These are phyloP conservation scores for Reticulitermes lucifugus DNA, from an alignment of 2,888 invertebrate genomes.

Conservation along the genomic window DNA sequence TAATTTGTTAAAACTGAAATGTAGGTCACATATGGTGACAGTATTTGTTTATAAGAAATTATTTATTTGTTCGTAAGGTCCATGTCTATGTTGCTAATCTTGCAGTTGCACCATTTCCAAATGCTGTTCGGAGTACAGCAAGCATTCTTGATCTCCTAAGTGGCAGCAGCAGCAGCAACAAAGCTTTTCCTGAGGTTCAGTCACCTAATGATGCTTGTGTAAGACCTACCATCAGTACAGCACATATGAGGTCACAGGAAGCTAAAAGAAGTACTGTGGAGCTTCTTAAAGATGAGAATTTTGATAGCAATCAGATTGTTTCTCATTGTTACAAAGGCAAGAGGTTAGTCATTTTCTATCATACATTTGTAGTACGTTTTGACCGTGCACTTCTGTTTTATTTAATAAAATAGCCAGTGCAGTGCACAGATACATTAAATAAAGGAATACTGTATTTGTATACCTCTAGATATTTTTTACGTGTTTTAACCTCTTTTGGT, in stretches of 20 bases:
- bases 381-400: too few relatives aligned
- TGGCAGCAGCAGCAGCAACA: neutral
- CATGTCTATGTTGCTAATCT: too few relatives aligned
- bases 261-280: neutral
- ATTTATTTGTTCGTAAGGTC: too few relatives aligned
- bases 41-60: too few relatives aligned
- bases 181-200: neutral
- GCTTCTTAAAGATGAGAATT: neutral
- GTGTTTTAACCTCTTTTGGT: too few relatives aligned
- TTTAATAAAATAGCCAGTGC: too few relatives aligned
- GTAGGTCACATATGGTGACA: too few relatives aligned
- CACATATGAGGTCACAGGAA: neutral
- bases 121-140: conserved; percentile 10
- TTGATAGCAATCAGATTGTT: neutral
- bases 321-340: neutral
- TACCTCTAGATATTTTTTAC: too few relatives aligned
- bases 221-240: neutral
- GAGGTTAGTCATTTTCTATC: neutral
- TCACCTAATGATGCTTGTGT: neutral
- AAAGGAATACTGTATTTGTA: too few relatives aligned
- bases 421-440: too few relatives aligned
- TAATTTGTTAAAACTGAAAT: too few relatives aligned
- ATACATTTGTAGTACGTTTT: neutral
- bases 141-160: conserved; percentile 19
- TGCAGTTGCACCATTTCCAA: neutral